A percentile compares a stretch with the other conserved stretches of the same genome.
Evolutionary conservation across 2,797 vertebrate species (phyloP).

Genomic region (Lerista edwardsae): DNA sequence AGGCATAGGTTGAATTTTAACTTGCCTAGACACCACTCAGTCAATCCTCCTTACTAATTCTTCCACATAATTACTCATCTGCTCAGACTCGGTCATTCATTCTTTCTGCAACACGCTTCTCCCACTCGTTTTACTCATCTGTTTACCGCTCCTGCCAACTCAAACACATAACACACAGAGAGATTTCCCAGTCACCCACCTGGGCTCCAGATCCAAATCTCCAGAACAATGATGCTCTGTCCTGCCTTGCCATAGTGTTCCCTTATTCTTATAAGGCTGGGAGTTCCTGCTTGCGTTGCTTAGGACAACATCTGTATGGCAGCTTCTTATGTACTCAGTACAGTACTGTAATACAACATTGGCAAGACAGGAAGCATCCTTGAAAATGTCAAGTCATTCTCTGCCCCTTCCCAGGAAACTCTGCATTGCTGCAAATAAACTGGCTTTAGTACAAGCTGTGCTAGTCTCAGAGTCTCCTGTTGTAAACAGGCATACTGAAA

Average conservation of each 20-base stretch:
- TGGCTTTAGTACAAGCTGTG: background rate
- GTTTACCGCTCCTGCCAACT: slow-evolving; percentile 14
- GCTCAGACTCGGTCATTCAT: background rate
- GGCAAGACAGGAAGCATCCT: background rate
- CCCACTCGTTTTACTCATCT: background rate
- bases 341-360: background rate
- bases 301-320: slow-evolving; percentile 7
- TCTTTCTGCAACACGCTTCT: background rate
- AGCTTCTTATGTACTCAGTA: background rate
- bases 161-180: background rate
- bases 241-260: slow-evolving; percentile 28
- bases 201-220: background rate
- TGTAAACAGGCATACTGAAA: background rate
- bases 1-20: background rate
- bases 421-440: background rate
- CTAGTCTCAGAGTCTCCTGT: background rate
- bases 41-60: background rate
- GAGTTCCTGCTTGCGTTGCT: slow-evolving; percentile 17
- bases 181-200: slow-evolving; percentile 3
- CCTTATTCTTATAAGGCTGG: background rate
- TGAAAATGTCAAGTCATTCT: slow-evolving; percentile 14
- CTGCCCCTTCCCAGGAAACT: background rate
- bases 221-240: background rate
- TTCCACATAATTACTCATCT: background rate
- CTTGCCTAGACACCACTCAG: fast-evolving